Base-by-base conservation (phyloP, 1,140 invertebrate genomes). In the Aplysia californica region DNA sequence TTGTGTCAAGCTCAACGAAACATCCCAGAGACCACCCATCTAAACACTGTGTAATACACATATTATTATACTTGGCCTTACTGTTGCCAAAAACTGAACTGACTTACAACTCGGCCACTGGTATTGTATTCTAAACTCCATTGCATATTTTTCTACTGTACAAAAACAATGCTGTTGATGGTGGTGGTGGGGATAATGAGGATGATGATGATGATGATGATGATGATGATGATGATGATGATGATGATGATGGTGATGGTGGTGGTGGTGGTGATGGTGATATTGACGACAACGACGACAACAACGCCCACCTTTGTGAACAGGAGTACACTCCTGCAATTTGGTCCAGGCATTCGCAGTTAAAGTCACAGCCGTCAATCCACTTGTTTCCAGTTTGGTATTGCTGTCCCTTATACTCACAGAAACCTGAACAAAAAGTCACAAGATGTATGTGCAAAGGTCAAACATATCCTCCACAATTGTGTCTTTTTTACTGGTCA, bases 331-430 rank as follows among this genome's bases (percentile, higher is more conserved):
- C n/a, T n/a, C n/a, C n/a, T n/a, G n/a, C n/a, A n/a, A n/a, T n/a
- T n/a, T n/a, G n/a, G 69, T 86, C 81, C 5, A 81, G 64, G 76
- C 85, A 86, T 1, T 78, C 74, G 78, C 84, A 85, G 33, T 35
- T 36, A 23, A 56, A 66, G 41, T 75, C 64, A 39, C 72, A 75
- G 59, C 72, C 72, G 21, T 75, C 72, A 0, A 36, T 41, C 75
- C 75, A 77, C 36, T 20, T 65, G 67, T 77, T 55, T 3, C 68
- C 59, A 2, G 44, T 56, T 29, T 20, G 59, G 68, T 77, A 72
- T 33, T 39, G 66, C 1, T 10, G 38, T 4, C 74, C 74, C 35
- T 79, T 79, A 69, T 79, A 79, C 58, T 71, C 67, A 56, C 78
- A 79, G 68, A 36, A 70, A 15, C 73, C 78, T 79, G 74, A 5